phyloP scores from a whole-genome alignment of 2,888 invertebrate species.

The Desoria tigrina region DNA sequence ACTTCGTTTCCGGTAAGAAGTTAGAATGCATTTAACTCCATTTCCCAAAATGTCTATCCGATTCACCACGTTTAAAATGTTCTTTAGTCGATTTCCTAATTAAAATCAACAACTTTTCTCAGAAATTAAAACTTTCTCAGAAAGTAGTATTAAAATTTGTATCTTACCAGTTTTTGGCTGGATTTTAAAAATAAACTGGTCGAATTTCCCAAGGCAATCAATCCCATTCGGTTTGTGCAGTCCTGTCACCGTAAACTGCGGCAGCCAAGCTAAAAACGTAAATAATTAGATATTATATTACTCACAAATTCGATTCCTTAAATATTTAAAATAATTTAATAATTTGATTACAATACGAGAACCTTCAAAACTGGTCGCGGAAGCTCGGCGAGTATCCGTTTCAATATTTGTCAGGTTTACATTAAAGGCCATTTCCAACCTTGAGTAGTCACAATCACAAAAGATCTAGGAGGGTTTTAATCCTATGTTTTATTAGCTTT shows the following conservation, averaged over 20 bases:
- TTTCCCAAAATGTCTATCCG: neutral
- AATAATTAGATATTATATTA: neutral
- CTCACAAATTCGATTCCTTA: neutral
- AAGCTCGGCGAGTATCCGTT: conserved; percentile 9
- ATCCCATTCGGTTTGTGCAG: conserved; percentile 22
- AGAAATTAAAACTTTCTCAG: neutral
- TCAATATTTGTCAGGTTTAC: no score
- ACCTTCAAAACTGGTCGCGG: conserved; percentile 23
- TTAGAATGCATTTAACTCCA: neutral
- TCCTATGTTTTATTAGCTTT: no score
- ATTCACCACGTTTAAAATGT: neutral
- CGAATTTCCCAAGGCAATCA: conserved; percentile 8
- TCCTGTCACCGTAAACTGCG: conserved; percentile 21
- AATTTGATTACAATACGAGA: no score
- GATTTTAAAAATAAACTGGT: conserved; percentile 12
- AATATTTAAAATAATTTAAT: neutral
- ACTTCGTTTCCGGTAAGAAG: neutral
- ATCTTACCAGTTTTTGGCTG: neutral
- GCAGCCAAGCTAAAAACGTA: conserved; percentile 21
- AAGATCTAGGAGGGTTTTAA: no score
- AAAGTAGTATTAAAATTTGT: neutral
- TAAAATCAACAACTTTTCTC: neutral
- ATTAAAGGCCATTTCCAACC: no score
- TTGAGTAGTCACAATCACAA: no score
- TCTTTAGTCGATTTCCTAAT: neutral